Evolutionary conservation across 2,888 invertebrate species (phyloP), one percentile per base, ranked within the genome.

Genomic region (Abrostola triplasia): DNA sequence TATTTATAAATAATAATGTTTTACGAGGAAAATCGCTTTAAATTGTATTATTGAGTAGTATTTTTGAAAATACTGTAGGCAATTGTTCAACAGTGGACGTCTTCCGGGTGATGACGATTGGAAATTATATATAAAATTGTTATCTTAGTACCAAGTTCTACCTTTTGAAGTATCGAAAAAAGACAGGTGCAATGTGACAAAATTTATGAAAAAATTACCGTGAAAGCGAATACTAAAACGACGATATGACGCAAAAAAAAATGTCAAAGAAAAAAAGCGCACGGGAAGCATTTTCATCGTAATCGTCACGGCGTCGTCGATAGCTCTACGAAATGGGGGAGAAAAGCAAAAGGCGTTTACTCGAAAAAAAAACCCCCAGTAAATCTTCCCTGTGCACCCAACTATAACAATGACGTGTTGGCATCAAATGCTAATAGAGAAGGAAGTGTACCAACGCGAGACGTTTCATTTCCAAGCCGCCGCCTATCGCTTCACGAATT

Each of bases 401-500:
- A 82, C 83, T 83, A 81, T 82, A 77, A 81, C 79, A 77, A 79
- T 79, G 83, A 81, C 80, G 79, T 80, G 81, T 81, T 73, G 77
- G 79, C 80, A 74, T 72, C 81, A 81, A 86, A 91, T 90, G 90
- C 87, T 90, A 89, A 90, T 89, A 87, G 85, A 85, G 79, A 82
- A 78, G 87, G 89, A 90, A 90, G 82, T 88, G 88, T 85, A 73
- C 79, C 67, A 72, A 66, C 65, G 68, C 70, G 82, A 87, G 87
- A 88, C 89, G 88, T 90, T 90, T 91, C 90, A 90, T 91, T 91
- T 90, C 89, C 91, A 89, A 89, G 82, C 81, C 86, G 85, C 44
- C 44, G 44, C 44, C 44, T 47, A 87, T 90, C 88, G 88, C 81
- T 87, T 75, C 75, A 66, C 71, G 69, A 89, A 92, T 93, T 91